Evolutionary conservation across 2,888 invertebrate genomes (phyloP).

Genomic region (Seira ritae): DNA sequence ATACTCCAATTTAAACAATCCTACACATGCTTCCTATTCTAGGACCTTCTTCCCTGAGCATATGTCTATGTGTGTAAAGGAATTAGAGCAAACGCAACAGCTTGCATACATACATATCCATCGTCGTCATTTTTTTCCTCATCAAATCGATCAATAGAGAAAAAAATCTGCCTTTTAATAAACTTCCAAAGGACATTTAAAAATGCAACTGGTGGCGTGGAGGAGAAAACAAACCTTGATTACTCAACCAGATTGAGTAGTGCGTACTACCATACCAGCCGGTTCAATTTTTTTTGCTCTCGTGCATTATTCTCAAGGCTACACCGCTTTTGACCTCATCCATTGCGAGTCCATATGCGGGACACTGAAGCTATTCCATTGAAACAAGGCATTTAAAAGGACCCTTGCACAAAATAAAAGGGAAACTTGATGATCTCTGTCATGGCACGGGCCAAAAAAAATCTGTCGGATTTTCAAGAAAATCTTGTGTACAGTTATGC

Average conservation of each 20-base stretch:
- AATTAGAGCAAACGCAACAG: conserved; percentile 53
- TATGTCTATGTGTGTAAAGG: too few relatives aligned
- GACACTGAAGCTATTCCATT: conserved; percentile 30
- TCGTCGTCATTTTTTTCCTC: too few relatives aligned
- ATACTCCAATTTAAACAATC: too few relatives aligned
- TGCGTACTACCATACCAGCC: background rate
- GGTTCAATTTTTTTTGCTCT: conserved; percentile 35
- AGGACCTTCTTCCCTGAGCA: background rate
- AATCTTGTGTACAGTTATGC: conserved; percentile 41
- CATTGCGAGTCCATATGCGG: conserved; percentile 55
- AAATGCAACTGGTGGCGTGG: conserved; percentile 49
- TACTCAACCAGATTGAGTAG: background rate
- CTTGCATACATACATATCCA: conserved; percentile 56
- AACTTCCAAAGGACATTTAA: conserved; percentile 28
- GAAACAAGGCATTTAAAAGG: conserved; percentile 6
- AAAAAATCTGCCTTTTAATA: conserved; percentile 21
- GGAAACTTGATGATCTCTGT: conserved; percentile 62
- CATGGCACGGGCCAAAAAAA: conserved; percentile 62
- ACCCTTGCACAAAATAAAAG: conserved; percentile 18
- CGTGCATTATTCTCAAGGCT: conserved; percentile 41
- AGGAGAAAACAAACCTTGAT: conserved; percentile 1
- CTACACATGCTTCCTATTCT: too few relatives aligned
- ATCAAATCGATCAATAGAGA: conserved; percentile 46
- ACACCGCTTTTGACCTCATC: conserved; percentile 53
- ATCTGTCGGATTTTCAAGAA: conserved; percentile 22